Evolutionary conservation across 2,797 vertebrate species (phyloP).

Genomic region (Alcedo atthis): DNA sequence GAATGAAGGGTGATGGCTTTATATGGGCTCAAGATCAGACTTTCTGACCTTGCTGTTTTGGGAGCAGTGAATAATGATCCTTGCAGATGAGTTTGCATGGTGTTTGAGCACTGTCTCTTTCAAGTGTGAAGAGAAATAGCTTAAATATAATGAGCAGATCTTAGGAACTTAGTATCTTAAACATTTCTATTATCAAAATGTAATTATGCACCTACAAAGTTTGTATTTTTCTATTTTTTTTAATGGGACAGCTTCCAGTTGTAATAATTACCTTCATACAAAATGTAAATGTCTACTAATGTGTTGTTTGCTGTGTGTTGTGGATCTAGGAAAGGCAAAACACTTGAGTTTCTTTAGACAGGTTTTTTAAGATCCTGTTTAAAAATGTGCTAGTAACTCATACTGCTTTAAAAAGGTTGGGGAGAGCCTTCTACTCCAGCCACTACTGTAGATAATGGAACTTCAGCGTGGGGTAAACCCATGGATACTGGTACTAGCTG

Average conservation of each 20-base stretch:
- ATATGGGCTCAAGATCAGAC: neutral
- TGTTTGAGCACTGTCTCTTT: neutral
- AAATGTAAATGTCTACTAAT: neutral
- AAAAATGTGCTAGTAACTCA: constrained; percentile 8
- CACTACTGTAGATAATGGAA: constrained; percentile 92
- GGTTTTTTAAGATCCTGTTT: neutral
- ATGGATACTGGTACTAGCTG: constrained; percentile 87
- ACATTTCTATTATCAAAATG: neutral
- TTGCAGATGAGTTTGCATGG: neutral
- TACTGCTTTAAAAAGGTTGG: constrained; percentile 86
- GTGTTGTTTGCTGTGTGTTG: neutral
- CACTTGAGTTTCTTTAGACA: neutral
- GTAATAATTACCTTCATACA: neutral
- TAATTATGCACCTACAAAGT: neutral
- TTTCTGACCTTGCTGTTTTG: neutral
- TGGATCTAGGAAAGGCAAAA: neutral
- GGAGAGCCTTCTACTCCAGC: constrained; percentile 85
- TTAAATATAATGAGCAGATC: neutral
- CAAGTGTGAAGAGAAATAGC: neutral
- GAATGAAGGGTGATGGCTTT: neutral
- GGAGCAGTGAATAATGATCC: neutral
- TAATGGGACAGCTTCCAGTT: neutral
- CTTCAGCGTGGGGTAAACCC: constrained; percentile 95
- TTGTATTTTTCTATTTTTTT: neutral
- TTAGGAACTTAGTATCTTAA: neutral